Base-by-base conservation (phyloP, 2,888 invertebrate genomes). In the Pristionchus maxplancki region DNA sequence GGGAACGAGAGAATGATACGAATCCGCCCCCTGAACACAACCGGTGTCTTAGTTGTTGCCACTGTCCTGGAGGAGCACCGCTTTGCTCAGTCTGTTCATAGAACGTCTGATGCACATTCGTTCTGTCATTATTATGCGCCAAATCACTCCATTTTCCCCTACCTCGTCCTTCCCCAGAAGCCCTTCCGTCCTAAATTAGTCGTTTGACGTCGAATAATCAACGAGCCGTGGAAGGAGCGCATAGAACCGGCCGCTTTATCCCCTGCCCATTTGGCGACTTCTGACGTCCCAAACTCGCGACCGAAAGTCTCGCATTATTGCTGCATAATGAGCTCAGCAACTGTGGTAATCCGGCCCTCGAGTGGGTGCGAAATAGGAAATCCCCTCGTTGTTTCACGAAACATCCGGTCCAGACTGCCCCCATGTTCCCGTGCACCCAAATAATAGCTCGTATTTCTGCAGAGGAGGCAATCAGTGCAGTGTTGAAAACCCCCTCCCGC, bases 401-500 rank as follows among this genome's bases (percentile, higher is more conserved):
- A 31, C 64, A 31, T 64, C 64, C 64, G 64, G 58, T 6, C 58
- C 53, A 53, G 53, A 20, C 53, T 53, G 53, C 17, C 53, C 58
- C 1, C 24, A 6, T 58, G 24, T 24, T n/a, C 20, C 58, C 58
- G 58, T 58, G 24, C 24, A 20, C 58, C 53, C n/a, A 24, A 58
- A 58, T 58, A 58, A 58, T 58, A 58, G 58, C 58, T 58, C 50
- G n/a, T n/a, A n/a, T 58, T 58, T 64, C 64, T 64, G 64, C 64
- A 64, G 31, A 64, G n/a, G n/a, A n/a, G 31, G 64, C 64, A 64
- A 31, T 64, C 31, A 28, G 9, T 58, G 64, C 64, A 64, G 28
- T 58, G 58, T 74, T 74, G 71, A 74, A 74, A 74, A 74, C 71
- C 58, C n/a, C 58, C n/a, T 58, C 58, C n/a, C 34, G 13, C 9